Conservation (phyloP, 53 echinoderm and acorn worm species). For the Mesocentrotus franciscanus region DNA sequence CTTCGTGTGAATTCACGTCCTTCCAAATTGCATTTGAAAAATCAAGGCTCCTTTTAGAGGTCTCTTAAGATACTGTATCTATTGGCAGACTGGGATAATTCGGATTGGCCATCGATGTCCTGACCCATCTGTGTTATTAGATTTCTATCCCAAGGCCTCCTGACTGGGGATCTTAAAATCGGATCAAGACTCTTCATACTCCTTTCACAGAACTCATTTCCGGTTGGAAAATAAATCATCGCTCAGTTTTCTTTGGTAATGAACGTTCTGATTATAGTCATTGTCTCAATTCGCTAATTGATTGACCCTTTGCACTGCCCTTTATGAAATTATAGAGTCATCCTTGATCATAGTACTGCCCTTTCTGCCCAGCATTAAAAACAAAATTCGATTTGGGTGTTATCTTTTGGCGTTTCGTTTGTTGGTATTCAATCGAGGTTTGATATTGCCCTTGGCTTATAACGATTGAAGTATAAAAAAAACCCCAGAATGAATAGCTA, state of each 20-base stretch:
- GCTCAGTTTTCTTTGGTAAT: constrained; percentile 8
- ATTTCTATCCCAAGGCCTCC: background rate
- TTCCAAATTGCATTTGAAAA: background rate
- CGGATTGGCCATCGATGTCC: background rate
- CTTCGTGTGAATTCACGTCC: background rate
- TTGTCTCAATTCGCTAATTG: background rate
- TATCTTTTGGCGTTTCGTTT: constrained; percentile 22
- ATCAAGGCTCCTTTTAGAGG: background rate
- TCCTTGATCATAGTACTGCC: background rate
- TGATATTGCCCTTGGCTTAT: background rate
- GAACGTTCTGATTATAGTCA: background rate
- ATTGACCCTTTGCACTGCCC: background rate
- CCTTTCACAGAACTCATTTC: background rate
- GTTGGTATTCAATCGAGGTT: constrained; percentile 34
- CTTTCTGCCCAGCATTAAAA: background rate
- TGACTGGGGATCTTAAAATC: background rate
- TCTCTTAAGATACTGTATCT: background rate
- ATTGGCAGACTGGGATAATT: background rate
- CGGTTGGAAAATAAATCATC: background rate
- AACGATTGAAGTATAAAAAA: background rate
- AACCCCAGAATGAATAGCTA: background rate
- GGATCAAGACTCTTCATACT: background rate
- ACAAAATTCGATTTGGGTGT: background rate
- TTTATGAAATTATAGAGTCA: background rate
- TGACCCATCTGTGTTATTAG: constrained; percentile 23